These are phyloP conservation scores for Drosophila punjabiensis DNA, from an alignment of 1,140 invertebrate species.

Conservation along the genomic window DNA sequence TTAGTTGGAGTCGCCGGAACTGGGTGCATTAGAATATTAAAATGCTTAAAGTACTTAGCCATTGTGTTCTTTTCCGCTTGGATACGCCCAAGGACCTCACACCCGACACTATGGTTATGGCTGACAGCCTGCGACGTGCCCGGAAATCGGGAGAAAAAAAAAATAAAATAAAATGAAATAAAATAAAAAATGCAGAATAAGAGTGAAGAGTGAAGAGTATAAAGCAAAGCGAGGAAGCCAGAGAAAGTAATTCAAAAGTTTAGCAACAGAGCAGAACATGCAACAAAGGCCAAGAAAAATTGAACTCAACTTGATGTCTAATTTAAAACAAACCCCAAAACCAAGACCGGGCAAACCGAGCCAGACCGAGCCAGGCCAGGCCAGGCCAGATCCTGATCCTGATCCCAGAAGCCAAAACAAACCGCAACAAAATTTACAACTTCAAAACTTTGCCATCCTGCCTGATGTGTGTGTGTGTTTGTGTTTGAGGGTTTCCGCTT, in stretches of 20 bases:
- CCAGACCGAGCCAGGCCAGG: slow-evolving; percentile 2
- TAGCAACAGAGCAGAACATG: slow-evolving; percentile 65
- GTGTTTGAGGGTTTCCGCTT: slow-evolving; percentile 13
- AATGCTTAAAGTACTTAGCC: slow-evolving; percentile 27
- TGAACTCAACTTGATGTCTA: slow-evolving; percentile 73
- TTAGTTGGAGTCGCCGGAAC: slow-evolving; percentile 1
- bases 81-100: slow-evolving; percentile 20
- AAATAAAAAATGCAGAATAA: slow-evolving; percentile 25
- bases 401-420: slow-evolving; percentile 61
- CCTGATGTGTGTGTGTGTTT: slow-evolving; percentile 25
- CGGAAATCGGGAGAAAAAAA: not conserved
- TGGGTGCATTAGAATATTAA: slow-evolving; percentile 36
- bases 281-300: slow-evolving; percentile 68
- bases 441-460: slow-evolving; percentile 56
- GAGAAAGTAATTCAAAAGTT: slow-evolving; percentile 73
- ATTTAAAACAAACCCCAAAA: slow-evolving; percentile 74
- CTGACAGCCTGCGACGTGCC: slow-evolving; percentile 35
- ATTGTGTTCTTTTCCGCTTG: slow-evolving; percentile 38
- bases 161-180: slow-evolving; percentile 6
- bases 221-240: slow-evolving; percentile 42
- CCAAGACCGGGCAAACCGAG: slow-evolving; percentile 30
- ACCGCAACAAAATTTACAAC: slow-evolving; percentile 80
- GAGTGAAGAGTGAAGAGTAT: not conserved
- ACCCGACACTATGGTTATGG: slow-evolving; percentile 36
- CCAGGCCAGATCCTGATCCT: slow-evolving; percentile 37